Percentiles rank a stretch among this genome's conserved stretches.
phyloP scores from a whole-genome alignment of 2,888 invertebrate genomes.

The Dasypogon diadema region DNA sequence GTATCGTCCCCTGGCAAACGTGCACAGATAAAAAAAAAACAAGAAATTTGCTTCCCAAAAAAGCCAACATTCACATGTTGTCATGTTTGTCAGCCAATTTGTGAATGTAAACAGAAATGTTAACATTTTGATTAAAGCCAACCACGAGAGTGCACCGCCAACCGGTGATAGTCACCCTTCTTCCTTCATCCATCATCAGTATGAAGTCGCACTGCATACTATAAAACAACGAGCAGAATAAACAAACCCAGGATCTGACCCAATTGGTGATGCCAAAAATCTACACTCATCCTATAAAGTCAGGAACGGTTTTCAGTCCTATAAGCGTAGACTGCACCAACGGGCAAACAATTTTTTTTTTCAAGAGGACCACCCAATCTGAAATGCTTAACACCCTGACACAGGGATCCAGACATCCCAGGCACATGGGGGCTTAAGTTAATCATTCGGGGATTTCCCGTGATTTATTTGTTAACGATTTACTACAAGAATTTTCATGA shows the following conservation, averaged over 20 bases:
- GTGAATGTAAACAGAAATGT: constrained; percentile 60
- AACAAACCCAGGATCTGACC: constrained; percentile 30
- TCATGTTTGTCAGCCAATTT: constrained; percentile 61
- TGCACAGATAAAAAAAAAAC: not conserved
- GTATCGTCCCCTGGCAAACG: constrained; percentile 12
- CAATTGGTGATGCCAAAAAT: constrained; percentile 17
- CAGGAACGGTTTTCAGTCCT: no score
- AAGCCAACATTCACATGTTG: constrained; percentile 39
- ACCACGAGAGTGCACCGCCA: constrained; percentile 53
- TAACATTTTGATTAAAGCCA: constrained; percentile 61
- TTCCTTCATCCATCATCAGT: not conserved
- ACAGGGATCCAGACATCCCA: no score
- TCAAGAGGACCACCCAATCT: constrained; percentile 21
- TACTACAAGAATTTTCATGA: constrained; percentile 53
- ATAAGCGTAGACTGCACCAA: no score
- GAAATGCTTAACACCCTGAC: constrained; percentile 49
- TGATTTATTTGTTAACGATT: constrained; percentile 57
- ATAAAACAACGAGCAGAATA: constrained; percentile 12
- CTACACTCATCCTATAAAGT: no score
- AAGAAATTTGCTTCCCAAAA: constrained; percentile 36
- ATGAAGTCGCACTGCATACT: constrained; percentile 13
- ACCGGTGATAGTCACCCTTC: not conserved
- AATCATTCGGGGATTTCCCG: constrained; percentile 55
- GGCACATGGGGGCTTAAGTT: constrained; percentile 50
- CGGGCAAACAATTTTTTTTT: no score